These are phyloP conservation scores for Ceratosolen fusciceps DNA, from an alignment of 1,140 invertebrate species.

Conservation along the genomic window DNA sequence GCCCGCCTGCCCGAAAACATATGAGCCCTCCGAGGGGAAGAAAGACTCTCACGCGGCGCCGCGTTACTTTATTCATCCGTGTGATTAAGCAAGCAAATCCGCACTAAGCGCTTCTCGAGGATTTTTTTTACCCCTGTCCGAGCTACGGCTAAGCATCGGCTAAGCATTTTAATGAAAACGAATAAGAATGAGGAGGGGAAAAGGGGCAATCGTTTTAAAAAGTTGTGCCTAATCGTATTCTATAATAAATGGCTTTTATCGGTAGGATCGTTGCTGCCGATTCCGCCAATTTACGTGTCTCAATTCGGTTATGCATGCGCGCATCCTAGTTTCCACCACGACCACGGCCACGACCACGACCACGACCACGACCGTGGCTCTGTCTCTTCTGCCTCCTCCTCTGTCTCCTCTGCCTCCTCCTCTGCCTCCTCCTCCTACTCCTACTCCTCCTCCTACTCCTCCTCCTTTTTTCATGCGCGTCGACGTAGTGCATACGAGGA, in stretches of 20 bases:
- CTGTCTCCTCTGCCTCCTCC: too few relatives aligned
- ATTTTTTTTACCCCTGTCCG: background rate
- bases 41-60: too few relatives aligned
- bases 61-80: background rate
- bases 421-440: too few relatives aligned
- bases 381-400: too few relatives aligned
- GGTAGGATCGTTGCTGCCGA: slow-evolving; percentile 63
- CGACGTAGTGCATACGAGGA: background rate
- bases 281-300: slow-evolving; percentile 71
- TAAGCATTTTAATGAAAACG: slow-evolving; percentile 53
- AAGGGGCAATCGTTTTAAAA: background rate
- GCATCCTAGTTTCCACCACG: background rate
- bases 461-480: background rate
- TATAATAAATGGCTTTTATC: background rate
- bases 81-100: background rate
- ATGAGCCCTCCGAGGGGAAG: too few relatives aligned
- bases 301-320: slow-evolving; percentile 60
- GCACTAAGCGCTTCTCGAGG: background rate
- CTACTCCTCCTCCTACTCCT: too few relatives aligned
- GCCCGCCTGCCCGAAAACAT: background rate
- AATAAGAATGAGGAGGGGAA: background rate
- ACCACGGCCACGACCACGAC: too few relatives aligned
- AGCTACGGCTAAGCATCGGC: slow-evolving; percentile 50
- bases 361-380: too few relatives aligned
- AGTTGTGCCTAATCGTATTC: background rate